Evolutionary conservation across 2,797 vertebrate species (phyloP).

Genomic region (Sitta carolinensis): DNA sequence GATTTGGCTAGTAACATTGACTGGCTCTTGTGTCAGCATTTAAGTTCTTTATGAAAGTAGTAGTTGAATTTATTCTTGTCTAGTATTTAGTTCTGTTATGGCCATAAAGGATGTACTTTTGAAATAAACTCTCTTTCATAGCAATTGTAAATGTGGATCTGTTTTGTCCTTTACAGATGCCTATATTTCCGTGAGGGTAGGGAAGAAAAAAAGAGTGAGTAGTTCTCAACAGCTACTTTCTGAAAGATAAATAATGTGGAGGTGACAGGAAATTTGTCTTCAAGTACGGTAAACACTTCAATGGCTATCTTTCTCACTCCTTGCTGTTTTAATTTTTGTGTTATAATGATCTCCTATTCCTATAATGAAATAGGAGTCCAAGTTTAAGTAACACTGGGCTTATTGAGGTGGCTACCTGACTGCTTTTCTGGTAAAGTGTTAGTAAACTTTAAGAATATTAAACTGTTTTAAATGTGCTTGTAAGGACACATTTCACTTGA

Average conservation of each 20-base stretch:
- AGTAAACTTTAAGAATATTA: not conserved
- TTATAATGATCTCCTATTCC: not conserved
- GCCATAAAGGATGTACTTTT: not conserved
- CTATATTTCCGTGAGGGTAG: not conserved
- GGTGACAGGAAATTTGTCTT: not conserved
- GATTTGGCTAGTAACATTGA: not conserved
- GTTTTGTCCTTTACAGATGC: conserved; percentile 54
- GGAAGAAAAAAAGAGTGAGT: conserved; percentile 47
- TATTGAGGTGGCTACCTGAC: not conserved
- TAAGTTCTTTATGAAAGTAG: not conserved
- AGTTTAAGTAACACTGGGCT: not conserved
- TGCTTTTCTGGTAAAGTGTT: not conserved
- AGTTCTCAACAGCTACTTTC: conserved; percentile 13
- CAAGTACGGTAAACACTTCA: not conserved
- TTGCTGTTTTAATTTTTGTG: not conserved
- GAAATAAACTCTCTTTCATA: conserved; percentile 34
- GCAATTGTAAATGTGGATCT: conserved; percentile 27
- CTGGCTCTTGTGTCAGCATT: not conserved
- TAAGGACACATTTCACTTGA: not conserved
- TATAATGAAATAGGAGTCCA: not conserved
- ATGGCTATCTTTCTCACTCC: not conserved
- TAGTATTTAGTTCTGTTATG: not conserved
- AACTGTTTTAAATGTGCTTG: not conserved
- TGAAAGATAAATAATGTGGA: not conserved
- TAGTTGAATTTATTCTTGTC: not conserved